Percentiles rank a stretch among this genome's conserved stretches.
phyloP scores from a whole-genome alignment of 1,140 invertebrate species.

The Phenacoccus solenopsis region DNA sequence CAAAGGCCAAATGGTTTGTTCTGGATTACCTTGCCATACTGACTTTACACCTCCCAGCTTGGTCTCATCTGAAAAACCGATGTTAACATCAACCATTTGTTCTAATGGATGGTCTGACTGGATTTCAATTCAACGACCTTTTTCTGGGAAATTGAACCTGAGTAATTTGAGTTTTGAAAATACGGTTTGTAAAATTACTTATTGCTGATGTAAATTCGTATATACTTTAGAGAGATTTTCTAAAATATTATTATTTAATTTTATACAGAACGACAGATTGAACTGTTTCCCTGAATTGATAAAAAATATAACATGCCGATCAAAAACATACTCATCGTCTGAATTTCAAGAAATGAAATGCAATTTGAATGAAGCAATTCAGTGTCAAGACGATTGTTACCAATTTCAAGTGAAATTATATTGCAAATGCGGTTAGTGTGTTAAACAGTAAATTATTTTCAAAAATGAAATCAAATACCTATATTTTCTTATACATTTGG shows the following conservation, averaged over 20 bases:
- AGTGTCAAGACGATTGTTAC: slow-evolving; percentile 45
- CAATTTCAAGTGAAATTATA: slow-evolving; percentile 62
- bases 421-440: slow-evolving; percentile 44
- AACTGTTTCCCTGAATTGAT: slow-evolving; percentile 39
- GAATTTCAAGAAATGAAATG: slow-evolving; percentile 56
- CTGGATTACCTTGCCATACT: slow-evolving; percentile 47
- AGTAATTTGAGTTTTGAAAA: not conserved
- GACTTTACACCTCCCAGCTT: no score
- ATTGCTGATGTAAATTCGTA: no score
- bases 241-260: not conserved
- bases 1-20: slow-evolving; percentile 50
- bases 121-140: slow-evolving; percentile 35
- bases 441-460: not conserved
- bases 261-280: not conserved
- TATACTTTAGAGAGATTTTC: not conserved
- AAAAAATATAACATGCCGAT: slow-evolving; percentile 58
- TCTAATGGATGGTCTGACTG: slow-evolving; percentile 57
- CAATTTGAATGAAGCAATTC: slow-evolving; percentile 51
- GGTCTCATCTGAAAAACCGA: slow-evolving; percentile 24
- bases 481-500: not conserved
- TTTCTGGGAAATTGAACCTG: slow-evolving; percentile 33
- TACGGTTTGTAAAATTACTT: not conserved
- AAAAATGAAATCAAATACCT: not conserved
- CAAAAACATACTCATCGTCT: slow-evolving; percentile 32
- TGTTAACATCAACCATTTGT: slow-evolving; percentile 36